Percentiles rank a stretch among this genome's conserved stretches.
Evolutionary conservation across 1,140 invertebrate species (phyloP).

Genomic region (Drosophila watanabei): DNA sequence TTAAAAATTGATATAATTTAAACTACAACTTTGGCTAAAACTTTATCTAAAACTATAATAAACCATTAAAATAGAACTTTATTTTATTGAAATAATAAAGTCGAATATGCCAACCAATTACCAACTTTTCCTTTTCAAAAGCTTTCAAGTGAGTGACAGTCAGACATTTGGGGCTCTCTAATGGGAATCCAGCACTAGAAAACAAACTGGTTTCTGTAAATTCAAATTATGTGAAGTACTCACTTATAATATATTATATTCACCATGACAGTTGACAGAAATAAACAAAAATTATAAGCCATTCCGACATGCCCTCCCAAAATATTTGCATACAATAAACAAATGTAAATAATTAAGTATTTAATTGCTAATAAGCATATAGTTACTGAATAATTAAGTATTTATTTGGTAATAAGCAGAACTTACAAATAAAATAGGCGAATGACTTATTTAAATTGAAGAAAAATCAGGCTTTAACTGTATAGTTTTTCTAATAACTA

Average conservation of each 20-base stretch:
- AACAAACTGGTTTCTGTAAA: constrained; percentile 3
- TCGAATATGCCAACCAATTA: constrained; percentile 1
- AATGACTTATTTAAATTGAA: neutral
- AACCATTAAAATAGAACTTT: neutral
- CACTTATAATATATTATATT: neutral
- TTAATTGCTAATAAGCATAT: neutral
- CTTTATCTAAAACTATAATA: neutral
- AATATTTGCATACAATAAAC: neutral
- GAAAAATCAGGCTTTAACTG: neutral
- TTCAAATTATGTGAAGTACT: constrained; percentile 3
- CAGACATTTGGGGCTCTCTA: constrained; percentile 6
- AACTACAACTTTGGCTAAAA: neutral
- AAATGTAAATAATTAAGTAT: neutral
- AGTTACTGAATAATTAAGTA: too few relatives aligned
- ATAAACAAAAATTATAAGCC: neutral
- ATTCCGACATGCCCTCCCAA: neutral
- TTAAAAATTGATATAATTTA: too few relatives aligned
- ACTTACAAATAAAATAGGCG: neutral
- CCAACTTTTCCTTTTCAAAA: constrained; percentile 4
- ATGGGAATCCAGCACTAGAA: constrained; percentile 1
- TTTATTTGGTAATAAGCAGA: neutral
- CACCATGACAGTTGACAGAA: neutral
- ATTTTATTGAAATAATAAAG: constrained; percentile 1
- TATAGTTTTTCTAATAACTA: neutral
- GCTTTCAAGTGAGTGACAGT: constrained; percentile 8